Evolutionary conservation across 37 sponge, comb jelly and placozoan species (phyloP).

Genomic region (Haliclona indistincta): DNA sequence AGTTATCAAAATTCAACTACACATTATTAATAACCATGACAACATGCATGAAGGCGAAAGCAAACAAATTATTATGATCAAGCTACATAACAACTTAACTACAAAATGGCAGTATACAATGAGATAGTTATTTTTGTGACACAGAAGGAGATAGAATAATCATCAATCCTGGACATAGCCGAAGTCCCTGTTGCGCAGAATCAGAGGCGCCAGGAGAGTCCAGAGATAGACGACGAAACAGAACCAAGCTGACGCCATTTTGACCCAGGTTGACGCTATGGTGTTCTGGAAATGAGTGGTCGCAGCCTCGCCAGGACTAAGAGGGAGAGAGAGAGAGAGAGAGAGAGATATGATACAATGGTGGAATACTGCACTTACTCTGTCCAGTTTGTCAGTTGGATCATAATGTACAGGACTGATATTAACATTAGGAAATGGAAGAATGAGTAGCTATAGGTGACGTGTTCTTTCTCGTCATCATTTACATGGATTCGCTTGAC

Average conservation of each 20-base stretch:
- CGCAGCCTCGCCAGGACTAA: constrained; percentile 46
- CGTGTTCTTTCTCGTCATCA: constrained; percentile 88
- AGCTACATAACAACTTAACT: not conserved
- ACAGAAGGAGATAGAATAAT: not conserved
- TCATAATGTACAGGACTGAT: constrained; percentile 90
- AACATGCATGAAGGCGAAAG: not conserved
- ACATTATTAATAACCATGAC: too few species aligned
- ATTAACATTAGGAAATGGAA: constrained; percentile 96
- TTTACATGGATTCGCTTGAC: constrained; percentile 30
- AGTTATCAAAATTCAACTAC: too few species aligned
- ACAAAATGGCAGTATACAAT: not conserved
- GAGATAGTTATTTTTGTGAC: not conserved
- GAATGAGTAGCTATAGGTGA: constrained; percentile 98
- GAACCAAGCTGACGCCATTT: constrained; percentile 76
- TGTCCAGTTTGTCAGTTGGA: constrained; percentile 97
- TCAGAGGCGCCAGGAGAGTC: constrained; percentile 88
- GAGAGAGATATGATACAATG: too few species aligned
- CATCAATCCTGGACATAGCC: constrained; percentile 58
- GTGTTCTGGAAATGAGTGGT: constrained; percentile 72
- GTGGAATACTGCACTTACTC: constrained; percentile 74
- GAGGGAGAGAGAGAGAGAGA: not conserved
- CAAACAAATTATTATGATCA: not conserved
- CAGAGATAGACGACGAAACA: constrained; percentile 82
- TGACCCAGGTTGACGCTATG: constrained; percentile 86
- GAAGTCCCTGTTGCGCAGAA: constrained; percentile 81